Base-by-base conservation (phyloP, 2,113 vertebrate genomes). In the Cepphus grylle region DNA sequence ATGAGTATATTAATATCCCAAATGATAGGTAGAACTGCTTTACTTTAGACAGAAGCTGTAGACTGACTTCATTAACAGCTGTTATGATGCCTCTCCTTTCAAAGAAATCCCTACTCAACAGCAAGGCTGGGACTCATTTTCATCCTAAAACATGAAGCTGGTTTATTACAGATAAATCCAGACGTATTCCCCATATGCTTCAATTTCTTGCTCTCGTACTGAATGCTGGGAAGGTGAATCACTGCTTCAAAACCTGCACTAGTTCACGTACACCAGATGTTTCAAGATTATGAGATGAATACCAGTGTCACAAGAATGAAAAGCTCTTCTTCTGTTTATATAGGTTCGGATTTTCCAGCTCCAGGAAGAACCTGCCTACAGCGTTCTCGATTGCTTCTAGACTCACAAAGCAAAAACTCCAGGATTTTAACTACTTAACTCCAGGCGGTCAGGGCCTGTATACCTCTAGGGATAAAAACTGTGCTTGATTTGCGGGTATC, bases 101-200 rank as follows among this genome's bases (percentile, higher is more conserved):
- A 79, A n/a, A 40, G n/a, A 61, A 38, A 66, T 40, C 52, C 49
- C 80, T 59, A 21, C n/a, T 55, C 38, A 43, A 16, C 53, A 76
- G 82, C 38, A 80, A 90, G 66, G 71, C 71, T 61, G 53, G 40
- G 40, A 63, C 45, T 67, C 69, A 36, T 73, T 55, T 77, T 42
- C 2, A 0, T 40, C 58, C 77, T 83, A 69, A 61, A 81, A 21
- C 36, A n/a, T 0, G 6, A 43, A 73, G 59, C 45, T 70, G 30
- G 8, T 52, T 91, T 65, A 58, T 53, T 88, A 78, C 11, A 36
- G 45, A 74, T 27, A 69, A 86, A 88, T 34, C 43, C 67, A 56
- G 43, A 73, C 0, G 0, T 49, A 21, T n/a, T 45, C 67, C 72
- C 59, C 1, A 2, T 12, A 21, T 2, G 2, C 19, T 83, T 38